Conservation (phyloP, 1,140 invertebrate species). For the Meloidogyne hapla region DNA sequence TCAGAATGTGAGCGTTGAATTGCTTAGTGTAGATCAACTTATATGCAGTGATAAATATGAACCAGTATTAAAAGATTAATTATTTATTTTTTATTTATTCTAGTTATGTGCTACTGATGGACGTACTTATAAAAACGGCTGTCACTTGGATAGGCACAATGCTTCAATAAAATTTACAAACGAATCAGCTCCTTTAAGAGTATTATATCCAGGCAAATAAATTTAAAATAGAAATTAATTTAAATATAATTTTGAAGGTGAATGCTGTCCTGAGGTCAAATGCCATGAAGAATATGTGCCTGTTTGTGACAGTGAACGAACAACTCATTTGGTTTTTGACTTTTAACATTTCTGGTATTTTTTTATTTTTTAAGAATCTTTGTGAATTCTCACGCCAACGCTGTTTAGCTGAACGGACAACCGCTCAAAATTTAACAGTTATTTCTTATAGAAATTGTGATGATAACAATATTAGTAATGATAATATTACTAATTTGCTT, state of each 20-base stretch:
- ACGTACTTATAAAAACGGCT: slow-evolving; percentile 43
- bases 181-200: not conserved
- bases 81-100: not conserved
- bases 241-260: slow-evolving; percentile 29
- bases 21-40: slow-evolving; percentile 21
- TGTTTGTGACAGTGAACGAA: slow-evolving; percentile 50
- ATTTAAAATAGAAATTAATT: not conserved
- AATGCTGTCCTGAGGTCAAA: slow-evolving; percentile 30
- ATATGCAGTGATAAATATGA: slow-evolving; percentile 25
- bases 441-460: slow-evolving; percentile 41
- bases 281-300: slow-evolving; percentile 49
- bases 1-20: slow-evolving; percentile 16
- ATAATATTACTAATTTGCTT: not conserved
- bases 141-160: slow-evolving; percentile 41
- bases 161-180: slow-evolving; percentile 25
- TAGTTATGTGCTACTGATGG: slow-evolving; percentile 45
- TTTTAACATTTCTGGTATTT: slow-evolving; percentile 1
- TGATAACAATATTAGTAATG: not conserved
- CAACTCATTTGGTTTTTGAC: slow-evolving; percentile 25
- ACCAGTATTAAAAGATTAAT: not conserved
- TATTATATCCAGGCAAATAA: slow-evolving; percentile 20
- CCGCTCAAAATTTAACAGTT: slow-evolving; percentile 44
- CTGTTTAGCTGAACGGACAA: slow-evolving; percentile 41
- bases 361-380: slow-evolving; percentile 46
- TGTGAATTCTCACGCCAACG: slow-evolving; percentile 49